A percentile compares a stretch with the other conserved stretches of the same genome.
Evolutionary conservation across 2,797 vertebrate species (phyloP).

Genomic region (Parauchenoglanis ngamensis): DNA sequence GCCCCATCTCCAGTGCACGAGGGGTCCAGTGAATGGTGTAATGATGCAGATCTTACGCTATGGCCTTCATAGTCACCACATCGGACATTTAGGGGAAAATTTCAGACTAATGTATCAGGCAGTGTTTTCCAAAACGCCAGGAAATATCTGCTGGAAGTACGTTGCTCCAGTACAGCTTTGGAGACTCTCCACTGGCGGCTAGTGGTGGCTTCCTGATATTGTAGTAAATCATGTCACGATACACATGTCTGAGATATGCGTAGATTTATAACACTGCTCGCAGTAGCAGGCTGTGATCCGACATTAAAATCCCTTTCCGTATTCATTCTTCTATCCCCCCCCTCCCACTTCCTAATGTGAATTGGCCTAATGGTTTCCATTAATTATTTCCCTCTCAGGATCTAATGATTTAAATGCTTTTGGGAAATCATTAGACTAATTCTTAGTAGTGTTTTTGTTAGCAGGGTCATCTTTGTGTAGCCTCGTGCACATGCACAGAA

Average conservation of each 20-base stretch:
- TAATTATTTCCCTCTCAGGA: slow-evolving; percentile 8
- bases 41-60: not conserved
- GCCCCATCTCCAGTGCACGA: not conserved
- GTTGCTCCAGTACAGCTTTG: no score
- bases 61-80: not conserved
- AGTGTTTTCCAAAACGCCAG: not conserved
- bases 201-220: no score
- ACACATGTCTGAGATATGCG: not conserved
- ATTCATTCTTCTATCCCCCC: not conserved
- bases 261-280: not conserved
- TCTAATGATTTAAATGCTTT: slow-evolving; percentile 7
- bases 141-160: no score
- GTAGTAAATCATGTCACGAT: not conserved
- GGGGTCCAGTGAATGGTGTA: not conserved
- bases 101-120: not conserved
- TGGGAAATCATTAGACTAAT: slow-evolving; percentile 14
- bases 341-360: not conserved
- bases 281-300: not conserved
- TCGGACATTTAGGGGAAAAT: no score
- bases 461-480: slow-evolving; percentile 6
- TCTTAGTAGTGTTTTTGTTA: not conserved
- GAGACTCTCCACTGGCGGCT: no score
- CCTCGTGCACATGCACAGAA: not conserved
- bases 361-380: slow-evolving; percentile 19
- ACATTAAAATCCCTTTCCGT: not conserved